Percentiles rank a stretch among this genome's conserved stretches.
These are phyloP conservation scores for Rapana venosa DNA, from an alignment of 2,888 invertebrate genomes.

Conservation along the genomic window DNA sequence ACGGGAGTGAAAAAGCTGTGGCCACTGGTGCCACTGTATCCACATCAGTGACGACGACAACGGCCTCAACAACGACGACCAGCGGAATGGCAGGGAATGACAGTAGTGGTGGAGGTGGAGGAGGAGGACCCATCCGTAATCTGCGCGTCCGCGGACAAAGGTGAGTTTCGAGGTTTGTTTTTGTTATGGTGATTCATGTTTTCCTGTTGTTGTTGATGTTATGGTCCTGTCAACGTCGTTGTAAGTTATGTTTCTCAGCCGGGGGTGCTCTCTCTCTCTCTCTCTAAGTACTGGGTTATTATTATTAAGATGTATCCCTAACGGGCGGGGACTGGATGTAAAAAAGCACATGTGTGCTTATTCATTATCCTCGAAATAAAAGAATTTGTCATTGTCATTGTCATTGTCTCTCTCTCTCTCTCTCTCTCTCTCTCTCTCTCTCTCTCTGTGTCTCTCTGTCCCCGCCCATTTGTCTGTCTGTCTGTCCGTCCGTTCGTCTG, in stretches of 20 bases:
- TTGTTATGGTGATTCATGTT: background rate
- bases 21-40: background rate
- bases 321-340: too few species aligned
- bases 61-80: constrained; percentile 3
- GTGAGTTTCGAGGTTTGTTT: background rate
- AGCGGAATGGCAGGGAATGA: background rate
- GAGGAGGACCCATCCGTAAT: constrained; percentile 33
- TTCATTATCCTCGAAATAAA: too few species aligned
- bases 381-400: too few species aligned
- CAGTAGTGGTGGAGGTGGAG: background rate
- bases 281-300: too few species aligned
- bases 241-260: too few species aligned
- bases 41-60: background rate
- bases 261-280: background rate
- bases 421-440: background rate
- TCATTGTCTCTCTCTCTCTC: background rate
- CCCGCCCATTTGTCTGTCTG: too few species aligned
- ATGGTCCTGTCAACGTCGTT: background rate
- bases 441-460: background rate
- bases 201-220: background rate
- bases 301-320: too few species aligned
- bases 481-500: too few species aligned
- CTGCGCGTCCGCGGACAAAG: constrained; percentile 41
- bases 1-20: background rate
- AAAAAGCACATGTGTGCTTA: too few species aligned